A percentile compares a stretch with the other conserved stretches of the same genome.
phyloP scores from a whole-genome alignment of 2,113 vertebrate species.

The Ia io region DNA sequence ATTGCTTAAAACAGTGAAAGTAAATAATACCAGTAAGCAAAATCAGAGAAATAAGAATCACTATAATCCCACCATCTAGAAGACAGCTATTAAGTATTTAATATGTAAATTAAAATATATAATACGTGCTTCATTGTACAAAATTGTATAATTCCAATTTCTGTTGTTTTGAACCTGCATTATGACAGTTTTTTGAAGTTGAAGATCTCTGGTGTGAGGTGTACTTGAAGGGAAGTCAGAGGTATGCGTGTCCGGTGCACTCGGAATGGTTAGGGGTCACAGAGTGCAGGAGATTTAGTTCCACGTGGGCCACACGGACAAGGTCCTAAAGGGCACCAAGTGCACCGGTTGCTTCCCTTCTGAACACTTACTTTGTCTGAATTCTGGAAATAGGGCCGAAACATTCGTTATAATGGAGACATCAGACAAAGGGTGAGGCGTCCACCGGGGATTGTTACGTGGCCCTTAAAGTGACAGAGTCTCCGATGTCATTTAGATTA shows the following conservation, averaged over 20 bases:
- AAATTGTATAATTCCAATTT: neutral
- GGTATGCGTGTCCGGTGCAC: neutral
- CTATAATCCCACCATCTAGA: neutral
- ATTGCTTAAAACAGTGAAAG: neutral
- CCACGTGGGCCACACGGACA: neutral
- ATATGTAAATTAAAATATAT: neutral
- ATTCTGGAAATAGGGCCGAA: neutral
- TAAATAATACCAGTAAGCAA: neutral
- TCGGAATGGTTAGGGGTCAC: neutral
- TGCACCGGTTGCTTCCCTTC: neutral
- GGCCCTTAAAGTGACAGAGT: neutral
- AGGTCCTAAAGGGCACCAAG: neutral
- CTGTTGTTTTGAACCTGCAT: neutral
- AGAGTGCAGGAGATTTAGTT: neutral
- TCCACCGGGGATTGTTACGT: neutral
- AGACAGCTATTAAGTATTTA: neutral
- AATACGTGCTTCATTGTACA: neutral
- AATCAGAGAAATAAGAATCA: neutral
- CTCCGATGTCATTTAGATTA: neutral
- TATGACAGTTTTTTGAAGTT: slow-evolving; percentile 12
- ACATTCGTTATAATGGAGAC: neutral
- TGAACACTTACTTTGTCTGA: neutral
- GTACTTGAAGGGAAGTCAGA: neutral
- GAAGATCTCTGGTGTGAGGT: neutral
- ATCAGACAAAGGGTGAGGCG: neutral